Percentiles rank a stretch among this genome's conserved stretches.
These are phyloP conservation scores for Tetanocera ferruginea DNA, from an alignment of 2,888 invertebrate genomes.

Conservation along the genomic window DNA sequence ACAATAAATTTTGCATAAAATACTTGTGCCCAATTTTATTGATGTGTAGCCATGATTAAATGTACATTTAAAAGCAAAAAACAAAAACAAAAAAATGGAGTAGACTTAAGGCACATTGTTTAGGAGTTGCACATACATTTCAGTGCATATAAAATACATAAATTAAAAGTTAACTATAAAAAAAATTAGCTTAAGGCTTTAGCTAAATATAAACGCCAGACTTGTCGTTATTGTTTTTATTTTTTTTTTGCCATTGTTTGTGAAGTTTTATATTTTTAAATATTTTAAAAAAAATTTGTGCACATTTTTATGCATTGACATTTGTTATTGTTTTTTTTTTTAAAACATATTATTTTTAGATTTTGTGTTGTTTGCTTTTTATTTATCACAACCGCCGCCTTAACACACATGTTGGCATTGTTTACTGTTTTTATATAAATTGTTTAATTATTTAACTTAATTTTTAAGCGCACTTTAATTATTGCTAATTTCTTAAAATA, in stretches of 20 bases:
- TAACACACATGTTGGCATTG: neutral
- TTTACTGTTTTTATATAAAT: neutral
- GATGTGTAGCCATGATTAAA: neutral
- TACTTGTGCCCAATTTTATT: neutral
- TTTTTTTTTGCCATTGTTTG: no score
- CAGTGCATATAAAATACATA: neutral
- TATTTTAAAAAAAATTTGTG: no score
- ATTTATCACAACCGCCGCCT: constrained; percentile 43
- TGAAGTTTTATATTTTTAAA: no score
- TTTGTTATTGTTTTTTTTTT: no score
- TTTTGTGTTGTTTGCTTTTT: neutral
- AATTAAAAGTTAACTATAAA: no score
- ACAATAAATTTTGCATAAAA: no score
- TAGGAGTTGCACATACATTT: neutral
- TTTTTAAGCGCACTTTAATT: neutral
- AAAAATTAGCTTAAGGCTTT: no score
- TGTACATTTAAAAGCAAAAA: neutral
- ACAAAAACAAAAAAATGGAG: neutral
- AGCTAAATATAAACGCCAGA: no score
- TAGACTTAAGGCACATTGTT: constrained; percentile 16
- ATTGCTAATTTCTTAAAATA: neutral
- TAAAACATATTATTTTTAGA: no score
- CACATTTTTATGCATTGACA: no score
- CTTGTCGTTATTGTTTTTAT: no score
- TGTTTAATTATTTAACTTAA: neutral